phyloP scores from a whole-genome alignment of 1,140 invertebrate genomes.

The Lepidurus apus region DNA sequence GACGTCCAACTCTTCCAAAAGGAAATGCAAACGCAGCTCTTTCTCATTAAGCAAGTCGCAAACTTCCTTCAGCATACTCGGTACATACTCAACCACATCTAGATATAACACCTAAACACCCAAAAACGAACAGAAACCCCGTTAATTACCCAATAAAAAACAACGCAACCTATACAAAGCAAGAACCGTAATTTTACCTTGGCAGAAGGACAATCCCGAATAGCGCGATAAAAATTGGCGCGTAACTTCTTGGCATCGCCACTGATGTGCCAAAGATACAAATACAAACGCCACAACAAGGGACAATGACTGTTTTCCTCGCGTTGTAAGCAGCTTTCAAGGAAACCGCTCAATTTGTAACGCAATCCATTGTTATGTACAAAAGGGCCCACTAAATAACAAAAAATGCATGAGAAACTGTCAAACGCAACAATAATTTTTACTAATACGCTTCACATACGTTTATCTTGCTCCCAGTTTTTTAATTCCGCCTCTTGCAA shows the following conservation, averaged over 20 bases:
- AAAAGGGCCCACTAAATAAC: neutral
- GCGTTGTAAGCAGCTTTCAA: conserved; percentile 29
- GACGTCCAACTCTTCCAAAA: conserved; percentile 45
- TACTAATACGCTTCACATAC: neutral
- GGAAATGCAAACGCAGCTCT: conserved; percentile 44
- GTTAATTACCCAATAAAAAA: neutral
- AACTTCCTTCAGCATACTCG: conserved; percentile 42
- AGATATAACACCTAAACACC: conserved; percentile 40
- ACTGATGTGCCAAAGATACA: conserved; percentile 26
- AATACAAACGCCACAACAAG: conserved; percentile 28
- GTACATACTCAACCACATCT: conserved; percentile 43
- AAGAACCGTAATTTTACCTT: conserved; percentile 38
- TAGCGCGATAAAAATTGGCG: conserved; percentile 43
- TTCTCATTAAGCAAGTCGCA: conserved; percentile 46
- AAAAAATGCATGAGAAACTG: neutral
- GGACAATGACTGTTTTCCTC: conserved; percentile 25
- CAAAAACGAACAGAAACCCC: neutral
- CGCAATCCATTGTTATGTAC: conserved; percentile 8
- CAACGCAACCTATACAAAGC: neutral
- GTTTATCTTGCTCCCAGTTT: neutral
- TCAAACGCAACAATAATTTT: neutral
- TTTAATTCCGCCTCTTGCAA: neutral
- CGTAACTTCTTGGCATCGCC: conserved; percentile 29
- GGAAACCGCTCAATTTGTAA: conserved; percentile 23
- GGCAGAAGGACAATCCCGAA: conserved; percentile 46